Base-by-base conservation (phyloP, 2,888 invertebrate species). In the Hypercompe scribonia region DNA sequence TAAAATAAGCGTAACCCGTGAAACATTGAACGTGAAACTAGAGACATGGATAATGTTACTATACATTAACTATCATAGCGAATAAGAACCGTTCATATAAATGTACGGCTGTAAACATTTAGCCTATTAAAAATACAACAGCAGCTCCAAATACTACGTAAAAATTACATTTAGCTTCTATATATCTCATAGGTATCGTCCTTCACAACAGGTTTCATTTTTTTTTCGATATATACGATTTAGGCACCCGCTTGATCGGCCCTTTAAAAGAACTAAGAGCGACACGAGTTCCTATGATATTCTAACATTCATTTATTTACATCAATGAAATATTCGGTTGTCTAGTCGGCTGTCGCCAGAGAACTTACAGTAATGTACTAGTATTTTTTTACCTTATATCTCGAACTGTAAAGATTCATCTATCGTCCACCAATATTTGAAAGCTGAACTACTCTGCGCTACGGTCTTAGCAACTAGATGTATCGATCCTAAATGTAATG, bases 1-100 rank as follows among this genome's bases (percentile, higher is more conserved):
- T 90, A 90, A 93, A 92, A 90, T 93, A 95, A 95, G 95, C 95
- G 93, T 95, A 95, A 92, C 94, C 89, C 89, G 90, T 92, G 90
- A 94, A 94, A 94, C 92, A 91, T 91, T 88, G 89, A 94, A 92
- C 89, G 87, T 91, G 84, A 91, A 92, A 89, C 89, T 85, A 86
- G 86, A 87, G 81, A 87, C 83, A 79, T 84, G 87, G 81, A 81
- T 84, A 81, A 84, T 81, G 83, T 84, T 84, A 86, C 87, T 86
- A 87, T 86, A 83, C 81, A 85, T 78, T 87, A 82, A 82, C 86
- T 87, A 86, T 84, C 81, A 75, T 82, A 81, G 85, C 86, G 79
- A 89, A 85, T 80, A 83, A 79, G 85, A 81, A 86, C 78, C 82
- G 81, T 81, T 77, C 80, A 84, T 82, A 82, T 79, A 85, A 83